phyloP scores from a whole-genome alignment of 2,113 vertebrate species.

The Otolemur garnettii region DNA sequence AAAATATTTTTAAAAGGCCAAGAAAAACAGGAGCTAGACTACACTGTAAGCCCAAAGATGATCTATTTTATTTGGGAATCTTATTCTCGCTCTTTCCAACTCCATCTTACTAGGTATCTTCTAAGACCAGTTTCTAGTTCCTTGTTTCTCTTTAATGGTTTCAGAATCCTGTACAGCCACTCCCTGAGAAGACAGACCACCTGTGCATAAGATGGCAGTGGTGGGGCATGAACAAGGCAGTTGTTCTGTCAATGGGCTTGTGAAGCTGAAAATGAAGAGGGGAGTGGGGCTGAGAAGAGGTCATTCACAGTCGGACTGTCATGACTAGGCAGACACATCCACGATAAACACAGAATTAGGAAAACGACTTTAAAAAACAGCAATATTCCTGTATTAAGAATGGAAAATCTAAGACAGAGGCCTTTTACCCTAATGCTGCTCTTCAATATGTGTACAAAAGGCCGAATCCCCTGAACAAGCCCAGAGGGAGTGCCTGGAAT shows the following conservation, averaged over 20 bases:
- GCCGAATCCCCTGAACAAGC: not conserved
- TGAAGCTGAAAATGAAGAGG: not conserved
- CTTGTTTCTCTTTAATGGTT: not conserved
- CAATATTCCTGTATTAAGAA: not conserved
- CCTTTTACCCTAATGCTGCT: not conserved
- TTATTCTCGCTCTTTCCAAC: not conserved
- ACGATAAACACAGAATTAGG: not conserved
- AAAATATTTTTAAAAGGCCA: not conserved
- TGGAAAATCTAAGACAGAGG: not conserved
- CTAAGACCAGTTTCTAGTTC: not conserved
- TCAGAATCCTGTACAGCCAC: not conserved
- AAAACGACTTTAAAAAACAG: constrained; percentile 22
- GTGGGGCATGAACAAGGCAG: not conserved
- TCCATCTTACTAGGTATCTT: not conserved
- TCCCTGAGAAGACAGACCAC: not conserved
- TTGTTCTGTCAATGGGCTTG: not conserved
- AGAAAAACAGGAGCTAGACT: not conserved
- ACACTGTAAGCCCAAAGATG: not conserved
- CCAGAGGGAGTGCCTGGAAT: not conserved
- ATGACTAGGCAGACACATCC: too few relatives aligned
- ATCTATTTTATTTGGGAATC: not conserved
- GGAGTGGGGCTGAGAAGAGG: not conserved
- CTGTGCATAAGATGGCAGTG: not conserved
- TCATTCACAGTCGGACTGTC: not conserved
- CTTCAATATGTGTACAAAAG: constrained; percentile 6